Conservation (phyloP, 1,140 invertebrate species). For the Agrypnia vestita region DNA sequence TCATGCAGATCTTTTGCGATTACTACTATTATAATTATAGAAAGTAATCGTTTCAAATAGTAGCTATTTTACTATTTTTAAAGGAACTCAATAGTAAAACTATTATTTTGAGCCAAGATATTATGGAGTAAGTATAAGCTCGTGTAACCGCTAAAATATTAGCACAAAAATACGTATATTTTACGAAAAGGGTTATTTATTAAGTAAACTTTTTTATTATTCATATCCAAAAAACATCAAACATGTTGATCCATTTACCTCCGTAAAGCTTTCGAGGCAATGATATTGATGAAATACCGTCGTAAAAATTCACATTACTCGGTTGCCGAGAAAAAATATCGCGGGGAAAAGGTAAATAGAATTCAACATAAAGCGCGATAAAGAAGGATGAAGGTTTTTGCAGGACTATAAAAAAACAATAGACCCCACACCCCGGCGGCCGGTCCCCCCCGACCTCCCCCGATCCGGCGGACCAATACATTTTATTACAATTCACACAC, state of each 20-base stretch:
- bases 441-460: neutral
- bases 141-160: no score
- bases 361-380: conserved; percentile 49
- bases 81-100: no score
- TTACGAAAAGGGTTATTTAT: neutral
- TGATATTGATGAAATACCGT: conserved; percentile 36
- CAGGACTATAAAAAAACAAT: conserved; percentile 43
- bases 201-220: conserved; percentile 4
- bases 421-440: neutral
- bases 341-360: conserved; percentile 41
- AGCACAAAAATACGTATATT: neutral
- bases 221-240: conserved; percentile 19
- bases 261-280: conserved; percentile 16
- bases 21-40: no score
- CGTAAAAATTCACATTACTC: conserved; percentile 36
- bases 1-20: no score
- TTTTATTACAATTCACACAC: conserved; percentile 56
- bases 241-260: conserved; percentile 36
- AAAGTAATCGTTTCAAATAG: no score
- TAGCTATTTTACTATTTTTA: no score
- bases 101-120: no score
- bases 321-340: neutral
- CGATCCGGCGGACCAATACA: conserved; percentile 39
- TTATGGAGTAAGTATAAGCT: no score
- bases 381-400: conserved; percentile 35